Percentiles rank a stretch among this genome's conserved stretches.
Evolutionary conservation across 2,113 vertebrate species (phyloP).

Genomic region (Polyodon spathula): DNA sequence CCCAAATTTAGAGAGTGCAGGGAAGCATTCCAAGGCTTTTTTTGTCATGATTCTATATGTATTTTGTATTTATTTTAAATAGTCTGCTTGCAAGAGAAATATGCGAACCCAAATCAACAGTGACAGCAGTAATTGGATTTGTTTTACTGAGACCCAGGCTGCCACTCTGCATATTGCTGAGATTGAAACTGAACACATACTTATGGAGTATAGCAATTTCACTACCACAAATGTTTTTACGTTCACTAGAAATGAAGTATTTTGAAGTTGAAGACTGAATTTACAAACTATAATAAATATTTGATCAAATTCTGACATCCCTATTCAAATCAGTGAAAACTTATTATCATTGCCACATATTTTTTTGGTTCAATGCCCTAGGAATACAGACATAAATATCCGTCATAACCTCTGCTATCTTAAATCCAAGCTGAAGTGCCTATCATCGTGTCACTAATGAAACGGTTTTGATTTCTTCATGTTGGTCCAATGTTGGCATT

Average conservation of each 20-base stretch:
- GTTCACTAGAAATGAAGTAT: neutral
- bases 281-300: neutral
- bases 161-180: constrained; percentile 7
- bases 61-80: constrained; percentile 22
- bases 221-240: neutral
- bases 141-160: constrained; percentile 12
- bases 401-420: too few species aligned
- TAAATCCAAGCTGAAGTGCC: too few species aligned
- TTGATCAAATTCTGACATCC: neutral
- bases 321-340: neutral
- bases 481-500: too few species aligned
- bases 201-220: neutral
- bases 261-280: neutral
- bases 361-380: neutral
- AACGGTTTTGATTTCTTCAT: too few species aligned
- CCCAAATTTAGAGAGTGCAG: too few species aligned
- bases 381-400: neutral
- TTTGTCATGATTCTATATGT: too few species aligned
- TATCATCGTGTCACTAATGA: too few species aligned
- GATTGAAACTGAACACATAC: neutral
- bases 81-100: constrained; percentile 18
- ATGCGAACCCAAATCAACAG: constrained; percentile 21
- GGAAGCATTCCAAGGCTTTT: too few species aligned
- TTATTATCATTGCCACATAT: neutral
- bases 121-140: constrained; percentile 20